Evolutionary conservation across 2,113 vertebrate genomes (phyloP).

Genomic region (Cebus imitator): DNA sequence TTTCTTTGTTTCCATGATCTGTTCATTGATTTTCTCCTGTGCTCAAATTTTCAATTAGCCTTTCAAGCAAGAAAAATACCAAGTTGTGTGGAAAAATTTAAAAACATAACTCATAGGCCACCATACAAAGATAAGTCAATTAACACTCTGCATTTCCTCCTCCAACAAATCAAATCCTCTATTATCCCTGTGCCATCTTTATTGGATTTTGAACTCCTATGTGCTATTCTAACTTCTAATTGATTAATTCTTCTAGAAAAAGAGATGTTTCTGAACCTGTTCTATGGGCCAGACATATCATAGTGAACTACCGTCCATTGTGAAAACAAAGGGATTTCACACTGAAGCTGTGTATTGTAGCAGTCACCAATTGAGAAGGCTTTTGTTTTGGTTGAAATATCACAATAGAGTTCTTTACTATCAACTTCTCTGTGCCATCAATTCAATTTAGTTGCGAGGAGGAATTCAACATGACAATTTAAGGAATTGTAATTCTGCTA

Average conservation of each 20-base stretch:
- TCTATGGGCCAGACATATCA: neutral
- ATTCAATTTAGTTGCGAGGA: conserved; percentile 15
- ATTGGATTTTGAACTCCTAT: neutral
- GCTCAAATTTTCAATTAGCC: neutral
- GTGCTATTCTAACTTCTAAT: neutral
- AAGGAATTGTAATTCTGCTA: neutral
- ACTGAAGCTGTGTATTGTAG: neutral
- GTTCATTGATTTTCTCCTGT: neutral
- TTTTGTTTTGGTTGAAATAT: neutral
- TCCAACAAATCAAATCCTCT: neutral
- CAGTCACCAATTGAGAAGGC: neutral
- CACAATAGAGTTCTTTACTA: neutral
- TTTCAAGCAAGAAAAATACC: neutral
- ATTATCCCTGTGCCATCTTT: rapidly evolving
- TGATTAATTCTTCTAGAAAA: neutral
- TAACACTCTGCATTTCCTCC: neutral
- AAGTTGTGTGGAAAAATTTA: neutral
- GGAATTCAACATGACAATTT: neutral
- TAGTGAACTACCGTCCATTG: neutral
- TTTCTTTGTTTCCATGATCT: neutral
- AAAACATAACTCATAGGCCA: neutral
- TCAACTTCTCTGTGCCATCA: neutral
- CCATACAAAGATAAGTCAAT: neutral
- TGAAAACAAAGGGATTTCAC: neutral
- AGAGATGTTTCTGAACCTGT: neutral